phyloP scores from a whole-genome alignment of 2,888 invertebrate genomes.

The Glyphotaelius pellucidus region DNA sequence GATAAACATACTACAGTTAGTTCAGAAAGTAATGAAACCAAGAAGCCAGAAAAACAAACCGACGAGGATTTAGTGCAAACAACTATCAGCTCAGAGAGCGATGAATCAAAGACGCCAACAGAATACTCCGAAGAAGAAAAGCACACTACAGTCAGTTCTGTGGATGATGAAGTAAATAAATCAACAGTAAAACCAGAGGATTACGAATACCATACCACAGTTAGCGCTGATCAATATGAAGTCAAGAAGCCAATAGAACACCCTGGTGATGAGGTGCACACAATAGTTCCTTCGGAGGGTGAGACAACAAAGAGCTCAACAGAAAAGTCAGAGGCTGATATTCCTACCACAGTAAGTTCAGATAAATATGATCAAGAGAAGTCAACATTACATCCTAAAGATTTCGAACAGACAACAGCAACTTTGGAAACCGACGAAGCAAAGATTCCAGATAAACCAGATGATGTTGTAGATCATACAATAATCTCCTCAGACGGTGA shows the following conservation, averaged over 20 bases:
- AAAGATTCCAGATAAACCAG: constrained; percentile 50
- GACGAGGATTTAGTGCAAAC: not conserved
- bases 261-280: not conserved
- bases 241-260: not conserved
- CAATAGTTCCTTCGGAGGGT: not conserved
- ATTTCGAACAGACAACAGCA: constrained; percentile 42
- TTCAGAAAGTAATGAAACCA: constrained; percentile 25
- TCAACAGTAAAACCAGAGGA: constrained; percentile 7
- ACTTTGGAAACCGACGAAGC: constrained; percentile 4
- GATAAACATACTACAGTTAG: not conserved
- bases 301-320: not conserved
- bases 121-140: not conserved
- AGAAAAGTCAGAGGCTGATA: constrained; percentile 20
- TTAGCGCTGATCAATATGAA: constrained; percentile 30
- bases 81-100: constrained; percentile 47
- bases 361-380: not conserved
- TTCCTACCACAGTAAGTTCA: constrained; percentile 1
- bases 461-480: constrained; percentile 47
- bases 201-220: constrained; percentile 33
- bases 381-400: constrained; percentile 22
- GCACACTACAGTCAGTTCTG: not conserved
- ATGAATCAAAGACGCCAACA: not conserved
- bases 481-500: not conserved
- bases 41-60: constrained; percentile 17
- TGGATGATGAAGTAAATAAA: constrained; percentile 1